Evolutionary conservation across 1,140 invertebrate species (phyloP).

Genomic region (Eriosoma lanigerum): DNA sequence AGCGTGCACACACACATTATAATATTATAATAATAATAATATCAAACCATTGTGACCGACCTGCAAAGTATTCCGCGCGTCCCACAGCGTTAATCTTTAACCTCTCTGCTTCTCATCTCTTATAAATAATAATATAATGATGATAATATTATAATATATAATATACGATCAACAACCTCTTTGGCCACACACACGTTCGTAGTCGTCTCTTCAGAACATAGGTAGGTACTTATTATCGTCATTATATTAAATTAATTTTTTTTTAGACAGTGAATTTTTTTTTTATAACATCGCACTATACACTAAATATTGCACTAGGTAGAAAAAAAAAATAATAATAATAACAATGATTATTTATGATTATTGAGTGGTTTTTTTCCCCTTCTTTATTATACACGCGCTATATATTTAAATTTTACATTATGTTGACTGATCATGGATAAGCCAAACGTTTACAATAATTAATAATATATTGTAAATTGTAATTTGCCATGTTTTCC

Average conservation of each 20-base stretch:
- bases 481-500: no score
- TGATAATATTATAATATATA: background rate
- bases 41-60: conserved; percentile 2
- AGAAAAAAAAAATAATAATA: no score
- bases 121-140: no score
- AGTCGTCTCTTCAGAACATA: background rate
- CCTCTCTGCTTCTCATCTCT: background rate
- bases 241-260: background rate
- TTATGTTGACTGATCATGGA: no score
- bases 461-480: no score
- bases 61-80: conserved; percentile 30
- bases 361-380: no score
- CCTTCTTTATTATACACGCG: no score
- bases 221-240: background rate
- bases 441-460: no score
- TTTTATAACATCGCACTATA: background rate
- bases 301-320: no score
- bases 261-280: background rate
- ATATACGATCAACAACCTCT: conserved; percentile 40
- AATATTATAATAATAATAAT: background rate
- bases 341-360: no score
- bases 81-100: conserved; percentile 42
- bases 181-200: background rate
- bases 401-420: no score
- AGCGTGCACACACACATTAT: background rate